phyloP scores from a whole-genome alignment of 1,140 invertebrate species.

The Saccostrea echinata region DNA sequence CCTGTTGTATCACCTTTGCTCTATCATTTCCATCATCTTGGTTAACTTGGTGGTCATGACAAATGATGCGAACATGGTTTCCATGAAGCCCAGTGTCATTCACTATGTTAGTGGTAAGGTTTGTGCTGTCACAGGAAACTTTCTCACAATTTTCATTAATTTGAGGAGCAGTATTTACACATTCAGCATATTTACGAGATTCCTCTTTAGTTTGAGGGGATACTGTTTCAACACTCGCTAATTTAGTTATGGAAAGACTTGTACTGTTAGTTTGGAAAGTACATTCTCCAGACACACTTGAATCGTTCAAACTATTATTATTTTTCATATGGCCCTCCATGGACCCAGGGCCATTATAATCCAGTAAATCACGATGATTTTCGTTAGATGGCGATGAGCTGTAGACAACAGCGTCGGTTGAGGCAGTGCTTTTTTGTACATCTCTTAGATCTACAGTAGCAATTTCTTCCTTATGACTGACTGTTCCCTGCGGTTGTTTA shows the following conservation, averaged over 20 bases:
- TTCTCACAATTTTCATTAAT: background rate
- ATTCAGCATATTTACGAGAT: background rate
- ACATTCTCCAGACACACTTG: background rate
- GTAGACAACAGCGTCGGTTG: background rate
- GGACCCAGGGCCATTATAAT: background rate
- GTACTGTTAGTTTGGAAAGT: background rate
- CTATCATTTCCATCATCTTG: conserved; percentile 7
- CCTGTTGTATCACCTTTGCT: conserved; percentile 35
- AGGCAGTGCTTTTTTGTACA: background rate
- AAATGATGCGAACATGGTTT: background rate
- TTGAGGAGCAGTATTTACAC: background rate
- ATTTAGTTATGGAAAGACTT: background rate
- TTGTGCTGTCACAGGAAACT: background rate
- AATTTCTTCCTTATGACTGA: background rate
- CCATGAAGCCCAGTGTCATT: background rate
- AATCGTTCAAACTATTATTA: background rate
- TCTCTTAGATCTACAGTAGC: background rate
- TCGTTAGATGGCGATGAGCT: background rate
- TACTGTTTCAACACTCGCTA: background rate
- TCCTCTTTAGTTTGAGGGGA: background rate
- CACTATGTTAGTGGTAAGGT: background rate
- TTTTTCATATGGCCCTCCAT: background rate
- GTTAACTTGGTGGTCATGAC: conserved; percentile 32
- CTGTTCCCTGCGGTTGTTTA: conserved; percentile 16
- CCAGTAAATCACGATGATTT: background rate